Conservation (phyloP, 2,888 invertebrate species). For the Eulithis testata region DNA sequence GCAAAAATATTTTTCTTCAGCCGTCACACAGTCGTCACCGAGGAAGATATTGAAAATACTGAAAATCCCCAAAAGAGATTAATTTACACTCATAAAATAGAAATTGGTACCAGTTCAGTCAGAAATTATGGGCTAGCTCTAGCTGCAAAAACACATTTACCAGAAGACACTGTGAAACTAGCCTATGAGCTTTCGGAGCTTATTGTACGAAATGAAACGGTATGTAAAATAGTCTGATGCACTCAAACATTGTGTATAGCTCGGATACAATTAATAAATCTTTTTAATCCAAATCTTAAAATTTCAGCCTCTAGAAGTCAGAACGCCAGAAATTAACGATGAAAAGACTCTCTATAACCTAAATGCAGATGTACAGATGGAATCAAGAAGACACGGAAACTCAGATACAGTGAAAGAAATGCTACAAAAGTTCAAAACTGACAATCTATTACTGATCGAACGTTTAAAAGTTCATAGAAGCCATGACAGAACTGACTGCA, state of each 20-base stretch:
- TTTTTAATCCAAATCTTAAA: constrained; percentile 16
- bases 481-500: constrained; percentile 43
- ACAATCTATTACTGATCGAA: constrained; percentile 59
- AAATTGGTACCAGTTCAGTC: constrained; percentile 70
- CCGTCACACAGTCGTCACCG: constrained; percentile 69
- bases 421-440: constrained; percentile 62
- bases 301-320: constrained; percentile 59
- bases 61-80: constrained; percentile 67
- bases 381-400: constrained; percentile 55
- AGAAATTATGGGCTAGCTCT: constrained; percentile 87
- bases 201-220: constrained; percentile 66
- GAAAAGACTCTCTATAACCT: constrained; percentile 65
- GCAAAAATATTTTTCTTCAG: constrained; percentile 46
- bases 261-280: background rate
- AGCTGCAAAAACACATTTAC: constrained; percentile 86
- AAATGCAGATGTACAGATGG: constrained; percentile 63
- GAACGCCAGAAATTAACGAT: constrained; percentile 52
- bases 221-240: constrained; percentile 39
- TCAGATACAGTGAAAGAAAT: constrained; percentile 48
- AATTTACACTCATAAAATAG: constrained; percentile 86
- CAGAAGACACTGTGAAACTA: constrained; percentile 80
- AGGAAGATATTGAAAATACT: constrained; percentile 55
- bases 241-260: background rate
- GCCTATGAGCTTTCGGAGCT: constrained; percentile 78
- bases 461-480: constrained; percentile 50